phyloP scores from a whole-genome alignment of 1,140 invertebrate genomes.

The Drusus annulatus region DNA sequence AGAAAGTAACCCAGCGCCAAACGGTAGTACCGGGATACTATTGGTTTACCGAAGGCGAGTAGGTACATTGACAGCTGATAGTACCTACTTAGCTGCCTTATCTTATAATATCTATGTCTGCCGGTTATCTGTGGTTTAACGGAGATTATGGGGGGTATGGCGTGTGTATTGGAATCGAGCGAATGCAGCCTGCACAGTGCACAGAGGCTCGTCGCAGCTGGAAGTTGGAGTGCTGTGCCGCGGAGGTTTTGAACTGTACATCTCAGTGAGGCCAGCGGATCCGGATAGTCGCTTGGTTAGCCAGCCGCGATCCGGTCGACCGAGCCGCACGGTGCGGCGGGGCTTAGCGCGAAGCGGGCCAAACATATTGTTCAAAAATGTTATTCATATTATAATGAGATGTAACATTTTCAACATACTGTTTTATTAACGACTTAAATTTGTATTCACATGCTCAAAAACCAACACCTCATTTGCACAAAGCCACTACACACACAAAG shows the following conservation, averaged over 20 bases:
- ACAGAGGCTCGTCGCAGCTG: neutral
- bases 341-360: neutral
- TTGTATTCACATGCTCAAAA: no score
- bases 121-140: neutral
- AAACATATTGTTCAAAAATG: neutral
- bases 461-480: no score
- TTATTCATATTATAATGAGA: neutral
- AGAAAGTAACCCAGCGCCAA: neutral
- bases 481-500: no score
- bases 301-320: slow-evolving; percentile 37
- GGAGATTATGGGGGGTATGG: neutral
- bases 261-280: slow-evolving; percentile 24
- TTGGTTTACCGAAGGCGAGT: no score
- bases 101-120: neutral
- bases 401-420: no score
- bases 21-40: no score
- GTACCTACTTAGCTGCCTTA: neutral
- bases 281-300: slow-evolving; percentile 18
- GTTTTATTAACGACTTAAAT: no score
- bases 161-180: no score
- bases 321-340: neutral
- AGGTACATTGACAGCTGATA: neutral
- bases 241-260: slow-evolving; percentile 31
- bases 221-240: no score
- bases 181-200: neutral